phyloP scores from a whole-genome alignment of 2,888 invertebrate genomes.

The Thecocarcelia acutangulata region DNA sequence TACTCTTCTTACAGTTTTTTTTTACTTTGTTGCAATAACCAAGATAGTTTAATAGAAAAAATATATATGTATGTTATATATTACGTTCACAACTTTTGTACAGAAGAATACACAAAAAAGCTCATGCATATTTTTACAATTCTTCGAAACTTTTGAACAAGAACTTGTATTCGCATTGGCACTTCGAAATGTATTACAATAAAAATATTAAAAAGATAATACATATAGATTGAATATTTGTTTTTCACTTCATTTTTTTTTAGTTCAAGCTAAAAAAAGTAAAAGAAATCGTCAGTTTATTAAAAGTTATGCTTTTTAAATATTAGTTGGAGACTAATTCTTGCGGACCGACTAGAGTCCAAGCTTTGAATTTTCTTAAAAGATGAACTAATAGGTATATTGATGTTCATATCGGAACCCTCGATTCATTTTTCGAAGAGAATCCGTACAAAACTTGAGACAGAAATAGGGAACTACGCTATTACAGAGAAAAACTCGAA shows the following conservation, averaged over 20 bases:
- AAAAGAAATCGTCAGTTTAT: too few relatives aligned
- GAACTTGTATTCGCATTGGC: slow-evolving; percentile 49
- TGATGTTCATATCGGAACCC: too few relatives aligned
- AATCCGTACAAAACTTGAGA: too few relatives aligned
- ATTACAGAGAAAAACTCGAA: too few relatives aligned
- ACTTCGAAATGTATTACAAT: slow-evolving; percentile 37
- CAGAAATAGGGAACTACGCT: too few relatives aligned
- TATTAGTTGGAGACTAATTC: too few relatives aligned
- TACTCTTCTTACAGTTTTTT: slow-evolving; percentile 19
- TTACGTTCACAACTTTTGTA: slow-evolving; percentile 51
- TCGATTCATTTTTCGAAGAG: too few relatives aligned
- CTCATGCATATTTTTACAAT: slow-evolving; percentile 43
- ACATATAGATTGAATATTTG: slow-evolving; percentile 2
- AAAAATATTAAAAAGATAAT: slow-evolving; percentile 44
- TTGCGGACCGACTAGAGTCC: too few relatives aligned
- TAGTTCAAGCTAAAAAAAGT: too few relatives aligned
- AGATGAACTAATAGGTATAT: too few relatives aligned
- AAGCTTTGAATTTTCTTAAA: too few relatives aligned
- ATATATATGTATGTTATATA: slow-evolving; percentile 17
- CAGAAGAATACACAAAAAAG: slow-evolving; percentile 20
- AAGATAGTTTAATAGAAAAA: slow-evolving; percentile 40
- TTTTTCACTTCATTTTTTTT: background rate
- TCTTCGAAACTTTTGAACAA: slow-evolving; percentile 37
- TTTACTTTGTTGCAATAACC: slow-evolving; percentile 55
- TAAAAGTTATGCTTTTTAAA: too few relatives aligned